A percentile compares a stretch with the other conserved stretches of the same genome.
Conservation (phyloP, 2,113 vertebrate species). For the Lophochroa leadbeateri region DNA sequence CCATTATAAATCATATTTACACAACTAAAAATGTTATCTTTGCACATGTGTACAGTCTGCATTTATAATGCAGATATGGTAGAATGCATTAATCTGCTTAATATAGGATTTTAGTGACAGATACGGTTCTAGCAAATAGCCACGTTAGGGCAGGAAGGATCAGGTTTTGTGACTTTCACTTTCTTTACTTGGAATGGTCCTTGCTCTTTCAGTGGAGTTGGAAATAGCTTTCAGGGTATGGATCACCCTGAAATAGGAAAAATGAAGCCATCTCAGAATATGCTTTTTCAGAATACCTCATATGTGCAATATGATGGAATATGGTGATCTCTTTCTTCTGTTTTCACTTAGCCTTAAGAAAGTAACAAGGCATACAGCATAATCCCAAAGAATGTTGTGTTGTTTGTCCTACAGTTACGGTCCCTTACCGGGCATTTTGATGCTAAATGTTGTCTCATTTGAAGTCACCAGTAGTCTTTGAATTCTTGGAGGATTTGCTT, state of each 20-base stretch:
- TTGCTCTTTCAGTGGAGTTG: background rate
- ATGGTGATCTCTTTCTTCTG: background rate
- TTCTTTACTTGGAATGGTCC: accelerated
- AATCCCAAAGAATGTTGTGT: accelerated
- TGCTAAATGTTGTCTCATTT: background rate
- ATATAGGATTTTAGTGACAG: background rate
- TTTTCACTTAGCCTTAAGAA: background rate
- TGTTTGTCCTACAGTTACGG: background rate
- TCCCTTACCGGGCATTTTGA: background rate
- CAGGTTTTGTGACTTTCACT: background rate
- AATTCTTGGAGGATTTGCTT: background rate
- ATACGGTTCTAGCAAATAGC: background rate
- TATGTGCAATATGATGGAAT: background rate
- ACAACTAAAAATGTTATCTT: background rate
- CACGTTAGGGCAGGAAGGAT: background rate
- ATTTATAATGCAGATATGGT: background rate
- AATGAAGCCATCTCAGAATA: background rate
- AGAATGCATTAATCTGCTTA: background rate
- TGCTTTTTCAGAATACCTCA: background rate
- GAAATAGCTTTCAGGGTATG: background rate
- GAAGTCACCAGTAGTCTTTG: background rate
- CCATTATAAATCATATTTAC: background rate
- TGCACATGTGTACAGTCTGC: background rate
- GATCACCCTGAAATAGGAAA: background rate
- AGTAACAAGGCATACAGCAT: background rate